phyloP scores from a whole-genome alignment of 2,113 vertebrate species.

The Empidonax alnorum region DNA sequence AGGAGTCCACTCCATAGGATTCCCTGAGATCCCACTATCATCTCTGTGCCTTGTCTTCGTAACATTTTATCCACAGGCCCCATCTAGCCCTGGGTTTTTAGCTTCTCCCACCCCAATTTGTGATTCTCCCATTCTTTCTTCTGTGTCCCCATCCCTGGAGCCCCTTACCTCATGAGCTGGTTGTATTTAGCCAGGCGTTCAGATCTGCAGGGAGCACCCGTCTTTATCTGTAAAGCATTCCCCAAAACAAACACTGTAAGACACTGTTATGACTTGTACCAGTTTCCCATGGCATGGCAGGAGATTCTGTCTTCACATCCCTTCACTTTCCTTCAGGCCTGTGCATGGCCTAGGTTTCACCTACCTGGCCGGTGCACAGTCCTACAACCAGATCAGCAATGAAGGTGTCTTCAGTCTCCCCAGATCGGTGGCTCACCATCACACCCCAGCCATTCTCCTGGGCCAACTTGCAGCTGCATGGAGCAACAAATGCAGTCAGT shows the following conservation, averaged over 20 bases:
- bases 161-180: conserved; percentile 91
- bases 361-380: conserved; percentile 93
- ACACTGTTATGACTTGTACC: background rate
- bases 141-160: background rate
- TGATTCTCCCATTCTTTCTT: background rate
- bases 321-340: background rate
- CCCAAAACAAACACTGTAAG: conserved; percentile 31
- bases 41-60: background rate
- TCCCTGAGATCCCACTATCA: background rate
- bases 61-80: background rate
- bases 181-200: conserved; percentile 95
- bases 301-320: background rate
- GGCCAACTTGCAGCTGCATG: conserved; percentile 88
- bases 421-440: conserved; percentile 95
- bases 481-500: background rate
- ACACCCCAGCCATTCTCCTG: conserved; percentile 96
- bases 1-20: background rate
- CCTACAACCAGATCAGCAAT: conserved; percentile 95
- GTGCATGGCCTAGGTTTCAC: background rate
- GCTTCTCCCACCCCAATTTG: background rate
- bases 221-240: conserved; percentile 87
- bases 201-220: conserved; percentile 92
- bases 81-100: background rate
- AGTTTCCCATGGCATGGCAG: background rate
- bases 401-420: conserved; percentile 94